Evolutionary conservation across 2,113 vertebrate genomes (phyloP).

Genomic region (Psammodynastes pulverulentus): DNA sequence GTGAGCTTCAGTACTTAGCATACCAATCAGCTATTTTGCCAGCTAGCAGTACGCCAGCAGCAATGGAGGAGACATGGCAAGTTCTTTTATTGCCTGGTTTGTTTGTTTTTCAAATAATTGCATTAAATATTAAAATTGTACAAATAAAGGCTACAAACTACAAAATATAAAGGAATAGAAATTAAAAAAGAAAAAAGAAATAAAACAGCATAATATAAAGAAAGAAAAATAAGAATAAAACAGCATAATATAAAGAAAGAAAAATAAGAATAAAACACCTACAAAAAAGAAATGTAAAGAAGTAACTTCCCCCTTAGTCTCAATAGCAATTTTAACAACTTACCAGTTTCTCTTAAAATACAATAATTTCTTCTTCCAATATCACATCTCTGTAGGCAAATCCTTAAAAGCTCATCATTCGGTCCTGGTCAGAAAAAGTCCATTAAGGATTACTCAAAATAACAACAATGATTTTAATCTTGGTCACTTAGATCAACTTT

Average conservation of each 20-base stretch:
- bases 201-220: not conserved
- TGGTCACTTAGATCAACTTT: not conserved
- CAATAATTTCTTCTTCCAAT: not conserved
- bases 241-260: not conserved
- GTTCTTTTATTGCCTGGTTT: not conserved
- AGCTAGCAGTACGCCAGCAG: not conserved
- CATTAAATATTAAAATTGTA: not conserved
- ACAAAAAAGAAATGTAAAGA: not conserved
- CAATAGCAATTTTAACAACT: not conserved
- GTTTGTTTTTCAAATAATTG: not conserved
- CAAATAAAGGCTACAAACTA: not conserved
- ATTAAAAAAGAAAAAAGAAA: not conserved
- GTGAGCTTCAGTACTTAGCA: not conserved
- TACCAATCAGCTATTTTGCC: not conserved
- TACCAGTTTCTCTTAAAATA: not conserved
- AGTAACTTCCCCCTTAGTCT: not conserved
- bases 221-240: not conserved
- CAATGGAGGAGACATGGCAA: not conserved
- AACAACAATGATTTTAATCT: not conserved
- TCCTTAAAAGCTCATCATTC: not conserved
- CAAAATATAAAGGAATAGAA: not conserved
- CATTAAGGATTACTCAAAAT: not conserved
- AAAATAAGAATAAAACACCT: no score
- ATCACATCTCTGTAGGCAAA: not conserved
- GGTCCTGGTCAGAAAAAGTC: not conserved